Percentiles rank a stretch among this genome's conserved stretches.
Conservation (phyloP, 2,113 vertebrate species). For the Cyprinodon brontotheroides region DNA sequence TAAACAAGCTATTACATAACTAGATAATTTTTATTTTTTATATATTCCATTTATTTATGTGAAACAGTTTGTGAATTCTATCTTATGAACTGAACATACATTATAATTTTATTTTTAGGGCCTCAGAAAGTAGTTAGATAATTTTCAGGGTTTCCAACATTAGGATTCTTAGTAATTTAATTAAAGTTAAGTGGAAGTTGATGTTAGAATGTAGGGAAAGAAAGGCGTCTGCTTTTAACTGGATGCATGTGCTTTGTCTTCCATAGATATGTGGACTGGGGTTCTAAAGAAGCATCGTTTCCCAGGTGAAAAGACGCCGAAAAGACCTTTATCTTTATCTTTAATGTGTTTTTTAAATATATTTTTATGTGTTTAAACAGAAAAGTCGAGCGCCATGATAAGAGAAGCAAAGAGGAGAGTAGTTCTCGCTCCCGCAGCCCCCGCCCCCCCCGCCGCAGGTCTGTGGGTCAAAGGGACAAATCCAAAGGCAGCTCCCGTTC, state of each 20-base stretch:
- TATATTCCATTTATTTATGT: no score
- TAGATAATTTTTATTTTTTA: no score
- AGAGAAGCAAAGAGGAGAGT: background rate
- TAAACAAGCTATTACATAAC: no score
- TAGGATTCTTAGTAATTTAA: no score
- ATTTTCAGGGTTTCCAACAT: no score
- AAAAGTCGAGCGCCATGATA: background rate
- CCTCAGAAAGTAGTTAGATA: no score
- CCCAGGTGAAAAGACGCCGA: background rate
- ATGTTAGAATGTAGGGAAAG: no score
- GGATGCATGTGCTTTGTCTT: background rate
- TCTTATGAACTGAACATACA: no score
- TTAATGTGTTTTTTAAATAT: background rate
- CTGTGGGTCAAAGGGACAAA: background rate
- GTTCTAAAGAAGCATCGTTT: background rate
- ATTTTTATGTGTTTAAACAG: background rate
- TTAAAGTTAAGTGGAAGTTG: background rate
- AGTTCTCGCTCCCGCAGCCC: background rate
- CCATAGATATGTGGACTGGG: background rate
- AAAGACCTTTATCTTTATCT: background rate
- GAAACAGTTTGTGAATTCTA: no score
- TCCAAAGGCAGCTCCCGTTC: constrained; percentile 40
- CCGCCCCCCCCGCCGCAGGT: no score
- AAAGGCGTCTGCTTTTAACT: background rate
- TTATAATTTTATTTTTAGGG: no score